Evolutionary conservation across 2,888 invertebrate genomes (phyloP).

Genomic region (Tinea trinotella): DNA sequence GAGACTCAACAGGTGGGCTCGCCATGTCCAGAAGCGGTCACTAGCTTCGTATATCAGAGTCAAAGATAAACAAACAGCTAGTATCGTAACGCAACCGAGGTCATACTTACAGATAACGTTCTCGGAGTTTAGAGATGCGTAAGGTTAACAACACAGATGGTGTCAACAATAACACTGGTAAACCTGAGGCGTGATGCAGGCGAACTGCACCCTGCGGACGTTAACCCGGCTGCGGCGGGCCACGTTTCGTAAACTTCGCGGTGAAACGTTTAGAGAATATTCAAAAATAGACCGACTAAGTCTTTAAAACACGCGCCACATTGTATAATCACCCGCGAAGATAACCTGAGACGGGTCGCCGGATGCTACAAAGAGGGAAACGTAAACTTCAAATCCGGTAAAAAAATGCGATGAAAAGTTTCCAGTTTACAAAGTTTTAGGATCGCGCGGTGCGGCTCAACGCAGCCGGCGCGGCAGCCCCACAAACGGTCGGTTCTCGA

Average conservation of each 20-base stretch:
- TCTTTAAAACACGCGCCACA: constrained; percentile 49
- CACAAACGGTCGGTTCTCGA: constrained; percentile 58
- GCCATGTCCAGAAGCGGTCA: constrained; percentile 3
- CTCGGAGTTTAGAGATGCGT: constrained; percentile 43
- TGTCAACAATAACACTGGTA: constrained; percentile 55
- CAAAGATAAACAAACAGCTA: constrained; percentile 41
- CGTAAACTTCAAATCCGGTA: constrained; percentile 21
- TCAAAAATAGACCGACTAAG: constrained; percentile 67
- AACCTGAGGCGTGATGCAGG: constrained; percentile 47
- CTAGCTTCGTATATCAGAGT: neutral
- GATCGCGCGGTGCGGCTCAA: constrained; percentile 55
- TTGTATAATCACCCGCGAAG: constrained; percentile 33
- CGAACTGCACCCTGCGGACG: constrained; percentile 63
- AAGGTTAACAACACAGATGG: constrained; percentile 60
- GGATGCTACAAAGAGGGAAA: neutral
- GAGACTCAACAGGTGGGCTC: constrained; percentile 21
- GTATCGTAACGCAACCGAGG: constrained; percentile 61
- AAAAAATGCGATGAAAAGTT: constrained; percentile 62
- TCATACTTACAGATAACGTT: constrained; percentile 70
- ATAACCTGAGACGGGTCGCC: constrained; percentile 19
- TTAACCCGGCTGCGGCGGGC: constrained; percentile 61
- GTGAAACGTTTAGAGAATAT: constrained; percentile 66
- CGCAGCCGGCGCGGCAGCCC: constrained; percentile 52
- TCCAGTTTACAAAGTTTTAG: constrained; percentile 66
- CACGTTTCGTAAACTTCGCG: constrained; percentile 70